These are phyloP conservation scores for Tridacna crocea DNA, from an alignment of 2,888 invertebrate species.

Conservation along the genomic window DNA sequence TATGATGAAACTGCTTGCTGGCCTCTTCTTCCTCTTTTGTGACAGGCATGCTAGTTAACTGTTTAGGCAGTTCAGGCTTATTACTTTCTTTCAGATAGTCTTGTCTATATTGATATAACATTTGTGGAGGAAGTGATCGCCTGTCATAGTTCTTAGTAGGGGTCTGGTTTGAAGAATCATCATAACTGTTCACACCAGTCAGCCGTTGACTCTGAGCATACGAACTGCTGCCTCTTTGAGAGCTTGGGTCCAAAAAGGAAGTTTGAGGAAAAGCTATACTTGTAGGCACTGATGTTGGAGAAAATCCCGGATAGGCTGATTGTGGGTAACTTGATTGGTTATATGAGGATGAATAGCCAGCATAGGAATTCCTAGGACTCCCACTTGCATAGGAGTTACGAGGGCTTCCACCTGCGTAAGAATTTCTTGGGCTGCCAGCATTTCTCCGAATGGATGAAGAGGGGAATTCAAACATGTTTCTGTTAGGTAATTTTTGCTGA, in stretches of 20 bases:
- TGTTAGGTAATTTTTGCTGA: constrained; percentile 58
- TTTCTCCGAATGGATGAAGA: constrained; percentile 32
- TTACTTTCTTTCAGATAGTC: constrained; percentile 46
- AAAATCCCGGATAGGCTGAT: constrained; percentile 33
- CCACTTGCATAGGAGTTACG: constrained; percentile 53
- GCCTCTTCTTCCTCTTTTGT: constrained; percentile 67
- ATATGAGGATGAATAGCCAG: constrained; percentile 49
- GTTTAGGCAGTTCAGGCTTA: constrained; percentile 49
- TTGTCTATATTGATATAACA: constrained; percentile 46
- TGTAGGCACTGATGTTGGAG: constrained; percentile 45
- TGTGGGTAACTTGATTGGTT: constrained; percentile 35
- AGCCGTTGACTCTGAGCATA: constrained; percentile 44
- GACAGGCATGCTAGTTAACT: constrained; percentile 59
- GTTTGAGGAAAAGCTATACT: constrained; percentile 26
- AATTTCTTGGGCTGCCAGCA: constrained; percentile 53
- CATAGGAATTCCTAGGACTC: constrained; percentile 56
- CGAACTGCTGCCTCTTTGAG: constrained; percentile 32
- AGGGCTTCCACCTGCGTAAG: constrained; percentile 53
- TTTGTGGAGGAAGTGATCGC: constrained; percentile 66
- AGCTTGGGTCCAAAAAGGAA: constrained; percentile 15
- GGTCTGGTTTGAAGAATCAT: constrained; percentile 58
- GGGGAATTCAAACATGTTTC: constrained; percentile 53
- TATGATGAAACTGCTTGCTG: constrained; percentile 47
- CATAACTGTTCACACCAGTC: constrained; percentile 53
- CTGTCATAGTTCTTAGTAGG: constrained; percentile 54